A percentile compares a stretch with the other conserved stretches of the same genome.
phyloP scores from a whole-genome alignment of 2,888 invertebrate species.

The Chalcis sispes region DNA sequence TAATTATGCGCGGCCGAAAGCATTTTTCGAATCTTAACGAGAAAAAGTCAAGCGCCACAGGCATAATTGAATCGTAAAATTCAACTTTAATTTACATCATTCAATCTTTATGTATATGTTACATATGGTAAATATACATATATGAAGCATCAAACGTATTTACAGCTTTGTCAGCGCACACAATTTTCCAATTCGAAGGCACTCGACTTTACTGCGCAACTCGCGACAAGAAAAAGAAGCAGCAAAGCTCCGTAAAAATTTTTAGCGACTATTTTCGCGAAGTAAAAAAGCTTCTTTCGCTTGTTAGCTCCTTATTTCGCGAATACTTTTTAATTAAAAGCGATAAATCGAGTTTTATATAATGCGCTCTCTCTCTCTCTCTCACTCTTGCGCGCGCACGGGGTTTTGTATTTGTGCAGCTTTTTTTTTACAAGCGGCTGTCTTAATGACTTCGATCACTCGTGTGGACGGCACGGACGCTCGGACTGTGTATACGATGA shows the following conservation, averaged over 20 bases:
- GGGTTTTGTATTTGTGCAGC: too few relatives aligned
- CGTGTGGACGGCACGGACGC: constrained; percentile 32
- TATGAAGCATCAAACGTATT: neutral
- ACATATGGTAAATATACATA: neutral
- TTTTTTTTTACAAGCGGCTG: too few relatives aligned
- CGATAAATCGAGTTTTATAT: constrained; percentile 56
- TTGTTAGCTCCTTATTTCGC: neutral
- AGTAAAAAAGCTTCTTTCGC: neutral
- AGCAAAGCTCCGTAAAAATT: constrained; percentile 31
- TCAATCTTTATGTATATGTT: constrained; percentile 2
- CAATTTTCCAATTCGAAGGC: neutral
- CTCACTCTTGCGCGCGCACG: constrained; percentile 3
- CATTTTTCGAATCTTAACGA: neutral
- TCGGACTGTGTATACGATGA: neutral
- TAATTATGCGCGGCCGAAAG: constrained; percentile 21
- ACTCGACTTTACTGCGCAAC: neutral
- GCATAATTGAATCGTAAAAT: constrained; percentile 49
- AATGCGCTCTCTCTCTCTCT: constrained; percentile 16
- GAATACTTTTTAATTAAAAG: constrained; percentile 52
- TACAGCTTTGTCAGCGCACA: constrained; percentile 8
- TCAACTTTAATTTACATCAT: constrained; percentile 20
- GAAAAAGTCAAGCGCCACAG: constrained; percentile 4
- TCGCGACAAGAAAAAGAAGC: constrained; percentile 6
- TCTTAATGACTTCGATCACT: constrained; percentile 63
- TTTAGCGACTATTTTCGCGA: constrained; percentile 23